phyloP scores from a whole-genome alignment of 30 jellyfish, hydroid and myxozoan species.

The Turritopsis dohrnii region DNA sequence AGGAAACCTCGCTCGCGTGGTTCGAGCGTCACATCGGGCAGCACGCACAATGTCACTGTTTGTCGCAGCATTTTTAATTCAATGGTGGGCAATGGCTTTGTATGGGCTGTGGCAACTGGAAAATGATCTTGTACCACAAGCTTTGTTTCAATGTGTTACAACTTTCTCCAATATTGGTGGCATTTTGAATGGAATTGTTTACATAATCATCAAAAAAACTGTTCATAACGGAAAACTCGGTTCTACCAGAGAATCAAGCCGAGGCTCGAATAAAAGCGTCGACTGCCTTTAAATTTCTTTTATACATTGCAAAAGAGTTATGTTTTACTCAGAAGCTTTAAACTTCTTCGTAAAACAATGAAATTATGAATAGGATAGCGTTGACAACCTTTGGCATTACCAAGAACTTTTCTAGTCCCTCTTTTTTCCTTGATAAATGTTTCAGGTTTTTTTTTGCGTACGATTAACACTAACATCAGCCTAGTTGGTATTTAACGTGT shows the following conservation, averaged over 20 bases:
- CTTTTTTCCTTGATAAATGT: too few relatives aligned
- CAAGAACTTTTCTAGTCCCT: too few relatives aligned
- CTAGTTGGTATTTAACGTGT: too few relatives aligned
- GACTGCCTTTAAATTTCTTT: background rate
- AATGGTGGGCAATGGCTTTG: slow-evolving; percentile 27
- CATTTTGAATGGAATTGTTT: slow-evolving; percentile 18
- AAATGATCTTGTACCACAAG: background rate
- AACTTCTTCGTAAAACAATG: too few relatives aligned
- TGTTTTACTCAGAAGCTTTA: too few relatives aligned
- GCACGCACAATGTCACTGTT: slow-evolving; percentile 16
- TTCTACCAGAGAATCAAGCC: background rate
- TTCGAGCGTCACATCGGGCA: too few relatives aligned
- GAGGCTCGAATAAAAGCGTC: background rate
- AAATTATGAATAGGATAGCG: too few relatives aligned
- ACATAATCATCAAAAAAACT: background rate
- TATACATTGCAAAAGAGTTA: too few relatives aligned
- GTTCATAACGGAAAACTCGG: background rate
- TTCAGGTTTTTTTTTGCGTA: too few relatives aligned
- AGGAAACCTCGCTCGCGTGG: background rate
- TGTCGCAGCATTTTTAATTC: slow-evolving; percentile 10
- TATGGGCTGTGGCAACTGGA: slow-evolving; percentile 16
- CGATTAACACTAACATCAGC: too few relatives aligned
- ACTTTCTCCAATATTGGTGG: slow-evolving; percentile 24
- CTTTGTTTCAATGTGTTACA: slow-evolving; percentile 8
- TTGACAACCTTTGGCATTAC: too few relatives aligned